Evolutionary conservation across 2,888 invertebrate genomes (phyloP).

Genomic region (Bombyx huttoni): DNA sequence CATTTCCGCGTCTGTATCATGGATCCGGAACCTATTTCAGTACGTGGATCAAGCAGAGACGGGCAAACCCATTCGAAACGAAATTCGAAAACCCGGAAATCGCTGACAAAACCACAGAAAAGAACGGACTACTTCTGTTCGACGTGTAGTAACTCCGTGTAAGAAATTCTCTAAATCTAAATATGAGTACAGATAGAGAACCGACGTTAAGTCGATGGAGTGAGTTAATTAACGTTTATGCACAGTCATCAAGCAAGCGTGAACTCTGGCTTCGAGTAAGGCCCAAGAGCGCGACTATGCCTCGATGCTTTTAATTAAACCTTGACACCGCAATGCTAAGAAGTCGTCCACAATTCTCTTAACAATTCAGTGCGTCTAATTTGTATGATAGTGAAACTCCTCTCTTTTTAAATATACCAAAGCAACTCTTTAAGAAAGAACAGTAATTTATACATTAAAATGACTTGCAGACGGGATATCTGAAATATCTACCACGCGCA

Average conservation of each 20-base stretch:
- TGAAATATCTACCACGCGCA: too few relatives aligned
- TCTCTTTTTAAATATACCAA: too few relatives aligned
- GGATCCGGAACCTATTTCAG: constrained; percentile 42
- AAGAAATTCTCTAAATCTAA: not conserved
- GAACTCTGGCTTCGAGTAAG: constrained; percentile 22
- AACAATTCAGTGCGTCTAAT: constrained; percentile 9
- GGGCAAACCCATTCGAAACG: constrained; percentile 25
- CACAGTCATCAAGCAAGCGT: constrained; percentile 42
- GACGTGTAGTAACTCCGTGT: not conserved
- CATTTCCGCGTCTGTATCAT: constrained; percentile 53
- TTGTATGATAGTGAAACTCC: not conserved
- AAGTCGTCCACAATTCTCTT: constrained; percentile 24
- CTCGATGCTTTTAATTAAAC: constrained; percentile 41
- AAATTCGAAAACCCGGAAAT: constrained; percentile 31
- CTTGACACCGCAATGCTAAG: constrained; percentile 22
- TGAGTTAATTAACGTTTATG: constrained; percentile 52
- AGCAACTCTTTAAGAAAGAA: too few relatives aligned
- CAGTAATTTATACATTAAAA: too few relatives aligned
- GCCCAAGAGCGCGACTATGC: constrained; percentile 28
- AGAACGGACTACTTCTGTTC: constrained; percentile 3
- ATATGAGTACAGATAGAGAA: constrained; percentile 11
- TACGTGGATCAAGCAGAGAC: constrained; percentile 35
- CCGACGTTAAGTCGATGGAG: constrained; percentile 31
- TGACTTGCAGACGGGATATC: too few relatives aligned
- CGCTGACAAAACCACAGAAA: constrained; percentile 13